phyloP scores from a whole-genome alignment of 2,888 invertebrate genomes.

The Eurytoma adleriae region DNA sequence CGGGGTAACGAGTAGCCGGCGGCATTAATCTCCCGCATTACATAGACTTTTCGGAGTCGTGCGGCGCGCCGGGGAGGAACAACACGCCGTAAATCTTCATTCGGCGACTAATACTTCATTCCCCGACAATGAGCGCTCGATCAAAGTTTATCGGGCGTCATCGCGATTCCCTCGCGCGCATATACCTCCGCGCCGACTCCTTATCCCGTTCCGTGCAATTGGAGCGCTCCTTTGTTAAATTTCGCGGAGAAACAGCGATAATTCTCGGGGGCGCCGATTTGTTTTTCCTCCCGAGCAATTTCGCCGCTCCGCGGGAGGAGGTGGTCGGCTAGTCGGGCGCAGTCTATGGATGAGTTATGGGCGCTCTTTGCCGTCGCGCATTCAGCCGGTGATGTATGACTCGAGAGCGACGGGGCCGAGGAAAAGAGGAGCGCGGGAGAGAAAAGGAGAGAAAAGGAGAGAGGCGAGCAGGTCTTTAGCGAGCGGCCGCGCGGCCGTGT shows the following conservation, averaged over 20 bases:
- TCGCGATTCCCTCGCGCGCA: slow-evolving; percentile 43
- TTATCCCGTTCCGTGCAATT: slow-evolving; percentile 50
- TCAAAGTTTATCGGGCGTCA: slow-evolving; percentile 50
- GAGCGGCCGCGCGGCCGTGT: slow-evolving; percentile 60
- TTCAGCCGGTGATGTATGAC: slow-evolving; percentile 73
- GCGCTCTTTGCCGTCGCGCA: slow-evolving; percentile 72
- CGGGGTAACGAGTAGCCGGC: slow-evolving; percentile 19
- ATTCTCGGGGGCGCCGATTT: slow-evolving; percentile 43
- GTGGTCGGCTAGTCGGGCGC: slow-evolving; percentile 58
- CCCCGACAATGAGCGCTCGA: slow-evolving; percentile 54
- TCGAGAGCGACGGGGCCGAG: slow-evolving; percentile 46
- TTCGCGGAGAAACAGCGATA: slow-evolving; percentile 41
- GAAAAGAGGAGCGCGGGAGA: slow-evolving; percentile 1
- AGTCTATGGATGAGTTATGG: slow-evolving; percentile 73
- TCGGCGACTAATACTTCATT: slow-evolving; percentile 49
- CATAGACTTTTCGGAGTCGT: slow-evolving; percentile 19
- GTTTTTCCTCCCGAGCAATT: slow-evolving; percentile 50
- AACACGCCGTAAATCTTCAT: slow-evolving; percentile 50
- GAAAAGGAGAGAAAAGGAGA: slow-evolving; percentile 62
- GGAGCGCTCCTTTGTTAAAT: slow-evolving; percentile 37
- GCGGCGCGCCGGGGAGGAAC: slow-evolving; percentile 12
- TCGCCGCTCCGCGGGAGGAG: slow-evolving; percentile 20
- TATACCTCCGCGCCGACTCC: slow-evolving; percentile 8
- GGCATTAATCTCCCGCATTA: slow-evolving; percentile 43
- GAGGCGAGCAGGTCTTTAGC: slow-evolving; percentile 61